These are phyloP conservation scores for Pardalotus punctatus DNA, from an alignment of 2,113 vertebrate genomes.

Conservation along the genomic window DNA sequence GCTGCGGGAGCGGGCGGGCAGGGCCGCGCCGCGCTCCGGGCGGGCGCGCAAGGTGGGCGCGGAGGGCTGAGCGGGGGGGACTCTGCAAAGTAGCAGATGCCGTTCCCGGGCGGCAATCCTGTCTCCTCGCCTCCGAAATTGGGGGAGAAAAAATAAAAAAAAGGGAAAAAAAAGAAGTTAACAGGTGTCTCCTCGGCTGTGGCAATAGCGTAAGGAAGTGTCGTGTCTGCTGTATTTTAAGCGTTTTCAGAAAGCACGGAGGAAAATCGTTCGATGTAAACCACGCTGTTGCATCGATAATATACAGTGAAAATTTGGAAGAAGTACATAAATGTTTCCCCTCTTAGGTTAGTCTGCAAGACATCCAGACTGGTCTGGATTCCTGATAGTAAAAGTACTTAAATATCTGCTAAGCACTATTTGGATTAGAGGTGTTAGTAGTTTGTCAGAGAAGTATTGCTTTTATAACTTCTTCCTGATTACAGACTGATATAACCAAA, in stretches of 20 bases:
- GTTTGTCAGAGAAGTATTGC: conserved; percentile 8
- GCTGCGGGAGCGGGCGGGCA: no score
- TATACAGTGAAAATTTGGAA: background rate
- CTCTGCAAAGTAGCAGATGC: background rate
- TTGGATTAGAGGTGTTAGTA: conserved; percentile 13
- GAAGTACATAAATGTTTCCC: background rate
- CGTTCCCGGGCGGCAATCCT: background rate
- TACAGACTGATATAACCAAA: background rate
- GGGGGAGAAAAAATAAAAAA: background rate
- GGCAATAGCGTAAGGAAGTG: background rate
- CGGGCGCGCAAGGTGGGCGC: background rate
- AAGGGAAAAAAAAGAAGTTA: background rate
- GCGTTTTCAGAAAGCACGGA: background rate
- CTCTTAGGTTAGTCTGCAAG: background rate
- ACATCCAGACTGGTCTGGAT: background rate
- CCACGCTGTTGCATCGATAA: background rate
- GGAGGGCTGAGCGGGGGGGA: background rate
- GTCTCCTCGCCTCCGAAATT: background rate
- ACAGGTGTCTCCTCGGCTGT: conserved; percentile 69
- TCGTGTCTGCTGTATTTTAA: background rate
- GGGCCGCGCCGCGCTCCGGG: background rate
- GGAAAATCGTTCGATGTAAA: background rate
- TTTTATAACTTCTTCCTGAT: conserved; percentile 13
- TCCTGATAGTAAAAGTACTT: background rate
- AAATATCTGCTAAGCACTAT: background rate